Evolutionary conservation across 2,113 vertebrate genomes (phyloP).

Genomic region (Nematolebias whitei): DNA sequence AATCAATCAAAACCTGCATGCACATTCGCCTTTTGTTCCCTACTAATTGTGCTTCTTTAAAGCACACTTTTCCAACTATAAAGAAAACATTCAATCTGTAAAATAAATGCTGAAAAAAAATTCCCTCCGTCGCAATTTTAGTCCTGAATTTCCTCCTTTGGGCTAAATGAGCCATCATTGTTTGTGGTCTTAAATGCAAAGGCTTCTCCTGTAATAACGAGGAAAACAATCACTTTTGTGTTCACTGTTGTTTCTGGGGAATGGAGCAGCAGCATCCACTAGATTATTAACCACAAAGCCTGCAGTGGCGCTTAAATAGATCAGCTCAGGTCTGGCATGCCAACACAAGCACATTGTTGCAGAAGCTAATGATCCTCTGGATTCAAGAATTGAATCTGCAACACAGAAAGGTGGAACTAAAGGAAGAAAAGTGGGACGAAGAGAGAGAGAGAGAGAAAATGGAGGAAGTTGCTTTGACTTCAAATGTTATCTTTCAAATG

Average conservation of each 20-base stretch:
- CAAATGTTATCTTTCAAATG: background rate
- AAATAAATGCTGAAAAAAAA: slow-evolving; percentile 24
- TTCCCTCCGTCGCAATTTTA: slow-evolving; percentile 6
- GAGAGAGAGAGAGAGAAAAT: background rate
- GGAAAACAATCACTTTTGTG: background rate
- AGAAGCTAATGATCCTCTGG: slow-evolving; percentile 27
- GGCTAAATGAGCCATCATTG: slow-evolving; percentile 9
- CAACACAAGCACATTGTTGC: slow-evolving; percentile 21
- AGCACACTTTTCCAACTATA: slow-evolving; percentile 6
- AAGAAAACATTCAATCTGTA: slow-evolving; percentile 13
- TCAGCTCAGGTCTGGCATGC: slow-evolving; percentile 20
- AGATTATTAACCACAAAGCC: slow-evolving; percentile 48
- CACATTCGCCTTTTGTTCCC: background rate
- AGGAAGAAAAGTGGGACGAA: background rate
- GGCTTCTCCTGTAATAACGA: slow-evolving; percentile 11
- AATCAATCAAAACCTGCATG: background rate
- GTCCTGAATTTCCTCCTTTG: slow-evolving; percentile 23
- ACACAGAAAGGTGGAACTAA: slow-evolving; percentile 18
- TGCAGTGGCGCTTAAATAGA: slow-evolving; percentile 14
- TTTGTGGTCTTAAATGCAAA: slow-evolving; percentile 7
- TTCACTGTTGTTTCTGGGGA: slow-evolving; percentile 4
- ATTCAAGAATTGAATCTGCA: slow-evolving; percentile 30
- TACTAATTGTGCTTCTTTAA: slow-evolving; percentile 17
- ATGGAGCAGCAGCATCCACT: slow-evolving; percentile 6
- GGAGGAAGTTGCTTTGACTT: background rate